These are phyloP conservation scores for Hyphantria cunea DNA, from an alignment of 1,140 invertebrate genomes.

Conservation along the genomic window DNA sequence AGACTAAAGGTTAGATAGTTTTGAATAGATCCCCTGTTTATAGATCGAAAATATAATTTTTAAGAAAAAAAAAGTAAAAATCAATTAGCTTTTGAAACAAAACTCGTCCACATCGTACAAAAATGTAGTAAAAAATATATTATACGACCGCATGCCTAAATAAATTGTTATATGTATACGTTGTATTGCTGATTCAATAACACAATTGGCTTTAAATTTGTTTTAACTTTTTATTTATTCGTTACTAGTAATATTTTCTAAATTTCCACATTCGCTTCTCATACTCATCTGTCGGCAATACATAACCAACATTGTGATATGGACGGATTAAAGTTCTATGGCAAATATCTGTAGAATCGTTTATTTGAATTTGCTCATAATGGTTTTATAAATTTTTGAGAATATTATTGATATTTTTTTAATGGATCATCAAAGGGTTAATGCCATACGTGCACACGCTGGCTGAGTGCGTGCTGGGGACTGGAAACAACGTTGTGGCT, in stretches of 20 bases:
- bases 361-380: conserved; percentile 1
- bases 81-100: conserved; percentile 22
- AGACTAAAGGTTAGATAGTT: too few species aligned
- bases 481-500: too few species aligned
- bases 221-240: conserved; percentile 20
- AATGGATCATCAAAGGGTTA: too few species aligned
- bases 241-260: conserved; percentile 32
- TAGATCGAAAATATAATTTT: too few species aligned
- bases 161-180: conserved; percentile 28
- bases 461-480: too few species aligned
- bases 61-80: background rate
- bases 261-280: conserved; percentile 55
- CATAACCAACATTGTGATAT: conserved; percentile 35
- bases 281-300: conserved; percentile 42
- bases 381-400: background rate
- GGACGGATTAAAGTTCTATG: background rate
- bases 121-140: too few species aligned
- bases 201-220: conserved; percentile 56
- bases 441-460: too few species aligned
- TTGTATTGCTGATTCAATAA: conserved; percentile 67
- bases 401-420: too few species aligned
- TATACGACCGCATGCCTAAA: conserved; percentile 30
- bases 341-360: background rate
- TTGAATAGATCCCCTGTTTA: too few species aligned
- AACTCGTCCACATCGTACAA: conserved; percentile 9